Base-by-base conservation (phyloP, 2,888 invertebrate species). In the Ischnura elegans region DNA sequence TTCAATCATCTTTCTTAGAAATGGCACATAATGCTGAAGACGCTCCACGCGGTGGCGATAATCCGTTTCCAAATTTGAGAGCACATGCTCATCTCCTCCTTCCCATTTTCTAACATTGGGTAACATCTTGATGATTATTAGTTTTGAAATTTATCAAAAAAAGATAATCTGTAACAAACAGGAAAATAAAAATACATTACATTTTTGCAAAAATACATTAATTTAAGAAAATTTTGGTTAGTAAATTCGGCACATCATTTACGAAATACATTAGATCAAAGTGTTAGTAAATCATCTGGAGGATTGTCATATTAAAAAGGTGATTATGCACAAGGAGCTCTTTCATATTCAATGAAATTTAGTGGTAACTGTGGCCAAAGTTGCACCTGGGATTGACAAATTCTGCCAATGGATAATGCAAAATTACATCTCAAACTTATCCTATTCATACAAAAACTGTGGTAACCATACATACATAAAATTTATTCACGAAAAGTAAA, bases 1-100 rank as follows among this genome's bases (percentile, higher is more conserved):
- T 87, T 96, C 96, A 95, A 98, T 98, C 96, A 98, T 97, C 94
- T 96, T 97, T 95, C 97, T 97, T 95, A 98, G 95, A 95, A 98
- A 98, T n/a, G 98, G 98, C 95, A 98, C 97, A 96, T 97, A 97
- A 95, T 97, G 96, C 96, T 97, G 97, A 96, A 98, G 97, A 95
- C 97, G 97, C 95, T 96, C 96, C n/a, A 94, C 93, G 93, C 93
- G 93, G 25, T 90, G 61, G 25, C 66, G 61, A 45, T 45, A 90
- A 5, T 90, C 90, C 90, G 43, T 90, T 25, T 90, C 61, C 29
- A 13, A 2, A 43, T 6, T n/a, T 25, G 45, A 61, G 43, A 43
- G 43, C 43, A 21, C 42, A 13, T 90, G 3, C n/a, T 66, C 90
- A 43, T 61, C 29, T 43, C 55, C 90, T 61, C 19, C 51, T 29